Base-by-base conservation (phyloP, 1,140 invertebrate species). In the Drepana arcuata region DNA sequence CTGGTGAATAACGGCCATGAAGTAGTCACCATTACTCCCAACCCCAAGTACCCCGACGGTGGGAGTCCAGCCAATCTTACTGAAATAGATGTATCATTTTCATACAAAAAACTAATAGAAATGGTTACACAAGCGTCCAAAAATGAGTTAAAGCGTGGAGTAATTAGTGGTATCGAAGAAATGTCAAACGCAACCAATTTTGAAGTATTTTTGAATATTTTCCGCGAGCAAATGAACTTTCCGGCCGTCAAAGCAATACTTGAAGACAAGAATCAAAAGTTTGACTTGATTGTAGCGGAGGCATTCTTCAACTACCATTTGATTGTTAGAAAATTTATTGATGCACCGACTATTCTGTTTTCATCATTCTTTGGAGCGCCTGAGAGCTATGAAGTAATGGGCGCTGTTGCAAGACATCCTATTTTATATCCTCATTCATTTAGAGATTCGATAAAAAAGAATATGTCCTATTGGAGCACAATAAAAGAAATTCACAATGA, bases 241-340 rank as follows among this genome's bases (percentile, higher is more conserved):
- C 14, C 2, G 48, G 16, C 44, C 35, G 52, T 78, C 1, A 45
- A 67, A 47, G 44, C 48, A 26, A 15, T 73, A 1, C 52, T 71
- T n/a, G 41, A 60, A 6, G 48, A 69, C 31, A 44, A 52, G 41
- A 60, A 24, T 15, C 40, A 66, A 48, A 45, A 61, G 10, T 79
- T 74, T 37, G 70, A 79, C 54, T 43, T 79, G 9, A 44, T 72
- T 2, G 36, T 79, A 7, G 39, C 57, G 2, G 74, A 75, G 45
- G 46, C 41, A 35, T 45, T 68, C 2, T 28, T 41, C 6, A 42
- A 59, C 1, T 38, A 42, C 7, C 47, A 54, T 30, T 52, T 61
- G 6, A 57, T 64, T 9, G 41, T 71, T 9, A 44, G 47, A 15
- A 34, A 71, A 14, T 39, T 44, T 24, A 77, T 62, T 31, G 64